Conservation (phyloP, 2,113 vertebrate species). For the Hipposideros armiger region DNA sequence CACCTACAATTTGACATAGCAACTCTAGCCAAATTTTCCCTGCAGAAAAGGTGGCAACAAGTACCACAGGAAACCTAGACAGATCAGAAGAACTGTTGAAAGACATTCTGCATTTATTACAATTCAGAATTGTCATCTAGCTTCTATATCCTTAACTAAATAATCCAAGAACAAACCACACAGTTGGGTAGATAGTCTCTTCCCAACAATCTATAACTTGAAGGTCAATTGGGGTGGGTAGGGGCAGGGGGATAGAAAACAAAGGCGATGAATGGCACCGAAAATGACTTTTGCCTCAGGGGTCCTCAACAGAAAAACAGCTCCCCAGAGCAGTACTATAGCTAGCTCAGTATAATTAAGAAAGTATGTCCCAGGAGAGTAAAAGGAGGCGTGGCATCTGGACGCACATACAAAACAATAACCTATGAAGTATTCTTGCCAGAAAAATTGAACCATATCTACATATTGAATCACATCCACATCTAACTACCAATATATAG, state of each 20-base stretch:
- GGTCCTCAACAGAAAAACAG: background rate
- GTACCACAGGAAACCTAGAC: background rate
- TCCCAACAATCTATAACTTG: slow-evolving; percentile 3
- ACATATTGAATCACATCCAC: background rate
- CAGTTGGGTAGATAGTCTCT: background rate
- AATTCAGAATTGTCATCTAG: background rate
- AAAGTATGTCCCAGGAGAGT: background rate
- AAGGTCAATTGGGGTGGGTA: background rate
- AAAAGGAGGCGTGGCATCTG: background rate
- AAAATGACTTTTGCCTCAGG: background rate
- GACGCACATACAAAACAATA: background rate
- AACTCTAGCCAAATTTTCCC: background rate
- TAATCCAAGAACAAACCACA: background rate
- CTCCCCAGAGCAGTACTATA: background rate
- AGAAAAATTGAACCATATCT: background rate
- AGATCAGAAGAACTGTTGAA: background rate
- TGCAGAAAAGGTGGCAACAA: background rate
- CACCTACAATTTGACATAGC: background rate
- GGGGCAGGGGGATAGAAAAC: background rate
- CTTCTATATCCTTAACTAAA: slow-evolving; percentile 4
- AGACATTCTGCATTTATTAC: background rate
- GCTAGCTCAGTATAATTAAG: background rate
- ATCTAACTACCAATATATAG: background rate
- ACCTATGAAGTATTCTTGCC: background rate
- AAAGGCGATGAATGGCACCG: background rate